Evolutionary conservation across 1,140 invertebrate species (phyloP), one percentile per base, ranked within the genome.

Genomic region (Cyclina sinensis): DNA sequence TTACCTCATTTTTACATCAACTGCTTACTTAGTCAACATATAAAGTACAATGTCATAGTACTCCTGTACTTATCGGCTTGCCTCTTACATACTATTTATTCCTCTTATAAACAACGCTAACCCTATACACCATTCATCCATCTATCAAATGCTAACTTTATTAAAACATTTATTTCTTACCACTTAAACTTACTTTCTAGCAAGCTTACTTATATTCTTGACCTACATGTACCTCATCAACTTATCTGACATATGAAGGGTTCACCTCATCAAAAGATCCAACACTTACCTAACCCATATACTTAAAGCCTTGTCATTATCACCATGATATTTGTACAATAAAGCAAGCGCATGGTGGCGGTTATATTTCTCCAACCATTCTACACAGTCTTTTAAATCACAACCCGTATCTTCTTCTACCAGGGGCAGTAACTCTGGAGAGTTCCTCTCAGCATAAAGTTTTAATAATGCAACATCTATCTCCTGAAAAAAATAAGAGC

Each of bases 391-490:
- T 35, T 94, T 92, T 37, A 95, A 87, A 85, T 96, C 95, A 91
- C 95, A 96, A 18, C 92, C 92, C 68, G 94, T 92, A 73, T 96
- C 94, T 48, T 91, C 90, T 11, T 94, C 92, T 37, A 96, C 92
- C 35, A 96, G 92, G 32, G 92, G 89, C 37, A 94, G 80, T 70
- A 96, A 90, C 79, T 95, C 92, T 51, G 92, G 84, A 21, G 94
- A 94, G 76, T 94, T 92, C 21, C 91, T 92, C 84, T 96, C 96
- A 37, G 95, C 95, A 93, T 96, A 96, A 21, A 96, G 79, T 88
- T 96, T 96, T 76, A 96, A 90, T 65, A 96, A 92, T 9, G 95
- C 96, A 37, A 95, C 95, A 87, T 96, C 95, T n/a, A 96, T 91
- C 90, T 96, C 96, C 96, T 96, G 88, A 12, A 90, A 90, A 74